Evolutionary conservation across 2,888 invertebrate genomes (phyloP), one percentile per base, ranked within the genome.

Genomic region (Drosophila vallismaia): DNA sequence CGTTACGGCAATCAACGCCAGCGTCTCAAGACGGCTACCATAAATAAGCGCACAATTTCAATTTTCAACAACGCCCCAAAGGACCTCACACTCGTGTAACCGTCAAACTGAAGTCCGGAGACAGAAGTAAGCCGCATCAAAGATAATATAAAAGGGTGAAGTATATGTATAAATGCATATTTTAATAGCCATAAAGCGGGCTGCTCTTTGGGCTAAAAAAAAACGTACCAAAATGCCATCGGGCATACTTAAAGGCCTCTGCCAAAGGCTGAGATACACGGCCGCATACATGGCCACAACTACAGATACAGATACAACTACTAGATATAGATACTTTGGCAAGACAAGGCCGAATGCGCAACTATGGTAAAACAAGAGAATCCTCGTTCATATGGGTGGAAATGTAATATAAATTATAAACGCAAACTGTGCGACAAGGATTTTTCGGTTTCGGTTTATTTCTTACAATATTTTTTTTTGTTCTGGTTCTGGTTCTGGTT

Each of bases 351-450:
- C 82, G 74, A 81, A 79, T 50, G 66, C 85, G 62, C 71, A 69
- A 62, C 67, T 80, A n/a, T n/a, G n/a, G n/a, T n/a, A 71, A 85
- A 85, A 86, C 82, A 87, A 79, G 75, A 53, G 60, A 69, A 57
- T 42, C 38, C 60, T 60, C 60, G 59, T 48, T 31, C 60, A 52
- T 50, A 42, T 68, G 56, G 40, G 19, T 19, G 48, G 55, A 53
- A 66, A 64, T 71, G 74, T 76, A 85, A 82, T 83, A 87, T 83
- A 83, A 83, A 83, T 83, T 83, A 83, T 83, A 83, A 83, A 85
- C 79, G 82, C 86, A 87, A 83, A 87, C 86, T 85, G 73, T 82
- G 83, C 88, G 82, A 85, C 88, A 87, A 87, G 88, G 76, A 85
- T 75, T 70, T 74, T 49, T 55, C 50, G 58, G 53, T 71, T 14